phyloP scores from a whole-genome alignment of 2,113 vertebrate species.

The Chlamydotis undulata region DNA sequence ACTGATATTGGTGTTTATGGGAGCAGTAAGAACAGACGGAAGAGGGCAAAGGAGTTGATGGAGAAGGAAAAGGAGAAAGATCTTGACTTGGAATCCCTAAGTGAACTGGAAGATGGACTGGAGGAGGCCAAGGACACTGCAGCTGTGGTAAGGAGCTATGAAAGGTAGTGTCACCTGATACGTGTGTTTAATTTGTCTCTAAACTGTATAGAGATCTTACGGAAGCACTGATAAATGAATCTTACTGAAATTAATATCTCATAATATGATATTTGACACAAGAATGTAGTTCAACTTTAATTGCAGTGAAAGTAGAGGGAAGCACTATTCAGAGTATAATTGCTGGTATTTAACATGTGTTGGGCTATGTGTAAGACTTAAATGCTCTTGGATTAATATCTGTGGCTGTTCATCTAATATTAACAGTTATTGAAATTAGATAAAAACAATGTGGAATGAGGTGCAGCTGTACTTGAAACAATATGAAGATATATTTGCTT shows the following conservation, averaged over 20 bases:
- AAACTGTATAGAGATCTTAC: neutral
- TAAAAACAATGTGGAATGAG: neutral
- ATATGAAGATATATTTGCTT: neutral
- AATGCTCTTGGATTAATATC: neutral
- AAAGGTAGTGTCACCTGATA: neutral
- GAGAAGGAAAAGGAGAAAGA: constrained; percentile 93
- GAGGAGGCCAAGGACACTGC: constrained; percentile 90
- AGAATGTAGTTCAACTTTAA: neutral
- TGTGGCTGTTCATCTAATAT: neutral
- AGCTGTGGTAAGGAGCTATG: constrained; percentile 80
- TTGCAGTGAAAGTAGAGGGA: neutral
- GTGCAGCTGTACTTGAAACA: neutral
- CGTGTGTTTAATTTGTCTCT: neutral
- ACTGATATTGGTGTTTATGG: constrained; percentile 95
- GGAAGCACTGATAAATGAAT: neutral
- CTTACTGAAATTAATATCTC: neutral
- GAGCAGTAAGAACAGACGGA: constrained; percentile 92
- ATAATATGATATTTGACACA: neutral
- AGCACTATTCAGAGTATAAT: neutral
- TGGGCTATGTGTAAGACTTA: neutral
- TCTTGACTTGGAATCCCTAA: constrained; percentile 88
- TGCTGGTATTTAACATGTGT: neutral
- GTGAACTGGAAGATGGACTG: constrained; percentile 88
- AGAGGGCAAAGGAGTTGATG: constrained; percentile 91
- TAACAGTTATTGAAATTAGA: neutral